These are phyloP conservation scores for Pygoscelis antarcticus DNA, from an alignment of 2,113 vertebrate genomes.

Conservation along the genomic window DNA sequence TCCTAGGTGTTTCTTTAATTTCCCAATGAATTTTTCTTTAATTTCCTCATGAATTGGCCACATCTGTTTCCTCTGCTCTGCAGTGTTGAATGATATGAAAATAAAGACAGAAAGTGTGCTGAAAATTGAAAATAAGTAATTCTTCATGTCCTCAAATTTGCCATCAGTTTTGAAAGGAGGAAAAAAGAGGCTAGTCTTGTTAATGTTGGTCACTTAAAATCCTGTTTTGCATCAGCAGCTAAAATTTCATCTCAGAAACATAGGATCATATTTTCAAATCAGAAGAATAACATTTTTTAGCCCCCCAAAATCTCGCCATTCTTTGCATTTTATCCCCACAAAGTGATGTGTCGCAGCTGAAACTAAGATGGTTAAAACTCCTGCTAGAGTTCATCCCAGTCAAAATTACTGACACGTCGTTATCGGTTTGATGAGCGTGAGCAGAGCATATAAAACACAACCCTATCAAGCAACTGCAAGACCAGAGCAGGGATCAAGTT, in stretches of 20 bases:
- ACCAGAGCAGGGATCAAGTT: neutral
- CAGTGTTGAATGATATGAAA: neutral
- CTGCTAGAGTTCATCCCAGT: neutral
- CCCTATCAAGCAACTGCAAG: neutral
- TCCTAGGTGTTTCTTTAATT: neutral
- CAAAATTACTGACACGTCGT: neutral
- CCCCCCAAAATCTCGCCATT: neutral
- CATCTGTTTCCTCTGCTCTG: neutral
- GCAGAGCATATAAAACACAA: neutral
- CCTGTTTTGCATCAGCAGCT: neutral
- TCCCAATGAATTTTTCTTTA: neutral
- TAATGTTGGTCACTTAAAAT: neutral
- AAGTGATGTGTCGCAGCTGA: rapidly evolving
- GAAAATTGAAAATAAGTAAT: neutral
- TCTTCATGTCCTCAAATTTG: neutral
- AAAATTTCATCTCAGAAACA: neutral
- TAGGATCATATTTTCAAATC: neutral
- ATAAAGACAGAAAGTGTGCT: neutral
- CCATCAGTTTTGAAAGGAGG: neutral
- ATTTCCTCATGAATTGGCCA: neutral
- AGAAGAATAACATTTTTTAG: neutral
- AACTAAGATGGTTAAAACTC: neutral
- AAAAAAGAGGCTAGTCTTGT: neutral
- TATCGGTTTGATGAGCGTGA: neutral
- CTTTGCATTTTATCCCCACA: neutral